A percentile compares a stretch with the other conserved stretches of the same genome.
phyloP scores from a whole-genome alignment of 1,140 invertebrate genomes.

The Temnothorax longispinosus region DNA sequence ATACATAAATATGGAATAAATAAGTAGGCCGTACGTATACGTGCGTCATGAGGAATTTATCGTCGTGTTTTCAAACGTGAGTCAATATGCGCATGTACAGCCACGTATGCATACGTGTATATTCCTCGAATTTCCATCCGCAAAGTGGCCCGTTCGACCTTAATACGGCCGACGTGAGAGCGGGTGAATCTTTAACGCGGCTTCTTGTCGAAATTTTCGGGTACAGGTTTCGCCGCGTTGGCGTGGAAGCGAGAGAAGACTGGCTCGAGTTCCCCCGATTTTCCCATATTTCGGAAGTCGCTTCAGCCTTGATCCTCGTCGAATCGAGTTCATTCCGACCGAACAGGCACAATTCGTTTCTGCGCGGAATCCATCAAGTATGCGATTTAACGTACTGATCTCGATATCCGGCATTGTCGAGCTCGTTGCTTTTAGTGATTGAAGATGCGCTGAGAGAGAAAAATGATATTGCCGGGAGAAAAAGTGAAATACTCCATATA shows the following conservation, averaged over 20 bases:
- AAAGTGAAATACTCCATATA: background rate
- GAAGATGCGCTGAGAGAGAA: slow-evolving; percentile 14
- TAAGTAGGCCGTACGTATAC: slow-evolving; percentile 52
- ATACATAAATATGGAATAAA: slow-evolving; percentile 67
- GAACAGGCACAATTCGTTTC: slow-evolving; percentile 67
- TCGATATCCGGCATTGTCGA: slow-evolving; percentile 10
- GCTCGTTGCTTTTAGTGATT: slow-evolving; percentile 44
- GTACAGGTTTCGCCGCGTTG: slow-evolving; percentile 14
- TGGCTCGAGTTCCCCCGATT: slow-evolving; percentile 55
- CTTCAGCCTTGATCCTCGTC: slow-evolving; percentile 55
- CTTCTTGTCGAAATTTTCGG: slow-evolving; percentile 72
- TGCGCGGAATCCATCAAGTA: slow-evolving; percentile 65
- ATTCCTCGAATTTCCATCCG: slow-evolving; percentile 72
- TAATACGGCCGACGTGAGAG: slow-evolving; percentile 70
- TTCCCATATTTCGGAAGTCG: slow-evolving; percentile 70
- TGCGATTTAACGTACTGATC: slow-evolving; percentile 53
- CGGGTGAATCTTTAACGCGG: slow-evolving; percentile 74
- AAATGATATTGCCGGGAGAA: background rate
- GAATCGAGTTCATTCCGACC: slow-evolving; percentile 70
- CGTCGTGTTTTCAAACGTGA: slow-evolving; percentile 51
- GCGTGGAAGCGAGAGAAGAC: slow-evolving; percentile 23
- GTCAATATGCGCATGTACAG: slow-evolving; percentile 22
- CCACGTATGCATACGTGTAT: slow-evolving; percentile 31
- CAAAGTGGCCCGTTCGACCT: slow-evolving; percentile 71
- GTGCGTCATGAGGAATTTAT: slow-evolving; percentile 66